phyloP scores from a whole-genome alignment of 35 echinoderm and acorn worm species.

The Stichopus chloronotus region DNA sequence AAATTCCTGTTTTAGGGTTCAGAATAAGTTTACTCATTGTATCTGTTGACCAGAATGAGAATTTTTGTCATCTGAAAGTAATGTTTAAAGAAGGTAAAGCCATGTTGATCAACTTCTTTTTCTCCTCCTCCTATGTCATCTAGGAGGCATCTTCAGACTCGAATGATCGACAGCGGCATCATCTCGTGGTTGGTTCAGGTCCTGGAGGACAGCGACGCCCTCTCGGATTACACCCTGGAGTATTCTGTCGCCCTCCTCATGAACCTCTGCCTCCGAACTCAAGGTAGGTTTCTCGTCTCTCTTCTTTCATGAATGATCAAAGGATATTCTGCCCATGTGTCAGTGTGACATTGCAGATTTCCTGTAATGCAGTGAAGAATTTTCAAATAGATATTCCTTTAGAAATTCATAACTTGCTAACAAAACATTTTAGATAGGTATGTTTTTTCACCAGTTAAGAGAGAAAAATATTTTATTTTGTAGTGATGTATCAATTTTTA shows the following conservation, averaged over 20 bases:
- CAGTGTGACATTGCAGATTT: not conserved
- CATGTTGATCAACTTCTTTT: too few relatives aligned
- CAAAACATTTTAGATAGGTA: too few relatives aligned
- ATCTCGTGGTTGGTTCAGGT: slow-evolving; percentile 82
- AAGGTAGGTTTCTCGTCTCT: slow-evolving; percentile 57
- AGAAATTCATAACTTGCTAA: too few relatives aligned
- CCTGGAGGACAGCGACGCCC: slow-evolving; percentile 83
- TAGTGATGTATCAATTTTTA: too few relatives aligned
- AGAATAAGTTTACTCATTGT: too few relatives aligned
- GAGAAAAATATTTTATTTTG: too few relatives aligned
- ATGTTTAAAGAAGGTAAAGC: too few relatives aligned
- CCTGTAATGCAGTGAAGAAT: not conserved
- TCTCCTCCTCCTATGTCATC: not conserved
- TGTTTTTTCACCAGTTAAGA: too few relatives aligned
- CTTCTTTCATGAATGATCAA: not conserved
- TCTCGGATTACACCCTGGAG: slow-evolving; percentile 95
- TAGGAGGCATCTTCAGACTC: slow-evolving; percentile 91
- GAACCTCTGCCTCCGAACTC: slow-evolving; percentile 94
- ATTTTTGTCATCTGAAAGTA: too few relatives aligned
- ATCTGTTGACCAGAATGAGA: too few relatives aligned
- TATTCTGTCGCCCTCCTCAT: slow-evolving; percentile 94
- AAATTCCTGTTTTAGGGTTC: too few relatives aligned
- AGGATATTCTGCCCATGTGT: too few relatives aligned
- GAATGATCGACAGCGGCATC: slow-evolving; percentile 88
- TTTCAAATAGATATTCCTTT: not conserved